phyloP scores from a whole-genome alignment of 2,797 vertebrate species.

The Notamacropus eugenii region DNA sequence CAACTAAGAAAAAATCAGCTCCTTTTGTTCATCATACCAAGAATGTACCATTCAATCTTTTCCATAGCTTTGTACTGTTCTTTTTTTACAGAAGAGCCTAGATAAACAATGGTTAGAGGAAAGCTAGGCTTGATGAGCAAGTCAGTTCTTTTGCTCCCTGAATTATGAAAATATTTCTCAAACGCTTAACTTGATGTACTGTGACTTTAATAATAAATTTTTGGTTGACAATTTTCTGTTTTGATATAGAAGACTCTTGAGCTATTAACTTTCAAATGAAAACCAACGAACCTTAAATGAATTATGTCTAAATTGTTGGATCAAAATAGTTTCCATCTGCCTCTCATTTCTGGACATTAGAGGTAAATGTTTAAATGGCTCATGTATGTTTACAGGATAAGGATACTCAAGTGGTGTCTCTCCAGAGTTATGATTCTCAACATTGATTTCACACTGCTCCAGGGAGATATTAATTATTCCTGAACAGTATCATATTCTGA shows the following conservation, averaged over 20 bases:
- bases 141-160: constrained; percentile 6
- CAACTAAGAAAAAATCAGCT: background rate
- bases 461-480: constrained; percentile 30
- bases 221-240: background rate
- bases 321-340: constrained; percentile 1
- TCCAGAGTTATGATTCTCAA: constrained; percentile 23
- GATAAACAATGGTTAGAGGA: background rate
- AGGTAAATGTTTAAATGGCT: constrained; percentile 54
- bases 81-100: background rate
- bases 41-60: background rate
- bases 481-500: constrained; percentile 19
- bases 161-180: constrained; percentile 3
- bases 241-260: background rate
- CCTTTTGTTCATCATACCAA: background rate
- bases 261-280: background rate
- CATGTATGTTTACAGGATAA: constrained; percentile 51
- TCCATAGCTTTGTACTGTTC: background rate
- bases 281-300: background rate
- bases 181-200: background rate
- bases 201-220: constrained; percentile 3
- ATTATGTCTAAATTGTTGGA: constrained; percentile 7
- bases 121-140: background rate
- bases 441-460: constrained; percentile 32
- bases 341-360: background rate
- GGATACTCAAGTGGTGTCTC: constrained; percentile 40